phyloP scores from a whole-genome alignment of 2,797 vertebrate species.

The Sandelia bainsii region DNA sequence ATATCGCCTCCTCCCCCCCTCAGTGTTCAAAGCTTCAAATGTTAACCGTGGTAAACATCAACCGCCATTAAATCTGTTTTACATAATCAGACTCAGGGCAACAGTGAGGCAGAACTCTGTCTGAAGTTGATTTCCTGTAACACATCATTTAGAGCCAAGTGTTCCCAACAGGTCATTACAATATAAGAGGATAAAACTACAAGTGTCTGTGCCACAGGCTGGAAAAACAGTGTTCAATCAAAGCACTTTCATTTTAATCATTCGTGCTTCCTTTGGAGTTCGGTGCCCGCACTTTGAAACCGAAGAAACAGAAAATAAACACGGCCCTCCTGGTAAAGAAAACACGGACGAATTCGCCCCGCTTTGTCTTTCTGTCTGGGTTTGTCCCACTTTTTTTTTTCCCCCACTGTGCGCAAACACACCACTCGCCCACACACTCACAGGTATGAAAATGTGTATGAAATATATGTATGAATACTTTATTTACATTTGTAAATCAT shows the following conservation, averaged over 20 bases:
- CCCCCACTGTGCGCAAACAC: conserved; percentile 5
- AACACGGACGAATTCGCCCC: conserved; percentile 68
- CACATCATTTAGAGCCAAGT: conserved; percentile 67
- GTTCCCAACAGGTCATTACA: conserved; percentile 68
- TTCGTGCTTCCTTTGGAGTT: conserved; percentile 77
- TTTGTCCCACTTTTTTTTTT: conserved; percentile 27
- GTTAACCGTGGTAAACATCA: conserved; percentile 60
- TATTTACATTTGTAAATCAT: neutral
- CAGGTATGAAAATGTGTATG: conserved; percentile 18
- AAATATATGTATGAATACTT: neutral
- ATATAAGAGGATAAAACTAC: conserved; percentile 74
- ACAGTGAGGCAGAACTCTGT: conserved; percentile 53
- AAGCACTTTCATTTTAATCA: conserved; percentile 80
- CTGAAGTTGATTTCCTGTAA: conserved; percentile 70
- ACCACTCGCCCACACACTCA: conserved; percentile 21
- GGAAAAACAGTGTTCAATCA: conserved; percentile 82
- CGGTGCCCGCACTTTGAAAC: conserved; percentile 84
- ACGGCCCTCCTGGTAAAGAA: conserved; percentile 75
- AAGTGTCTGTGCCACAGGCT: conserved; percentile 84
- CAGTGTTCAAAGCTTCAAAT: conserved; percentile 51
- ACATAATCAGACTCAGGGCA: conserved; percentile 56
- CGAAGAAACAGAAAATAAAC: conserved; percentile 85
- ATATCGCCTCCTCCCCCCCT: neutral
- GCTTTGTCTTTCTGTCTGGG: conserved; percentile 65
- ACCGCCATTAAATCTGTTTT: conserved; percentile 58